Evolutionary conservation across 2,888 invertebrate genomes (phyloP), one percentile per base, ranked within the genome.

Genomic region (Drosophila robusta): DNA sequence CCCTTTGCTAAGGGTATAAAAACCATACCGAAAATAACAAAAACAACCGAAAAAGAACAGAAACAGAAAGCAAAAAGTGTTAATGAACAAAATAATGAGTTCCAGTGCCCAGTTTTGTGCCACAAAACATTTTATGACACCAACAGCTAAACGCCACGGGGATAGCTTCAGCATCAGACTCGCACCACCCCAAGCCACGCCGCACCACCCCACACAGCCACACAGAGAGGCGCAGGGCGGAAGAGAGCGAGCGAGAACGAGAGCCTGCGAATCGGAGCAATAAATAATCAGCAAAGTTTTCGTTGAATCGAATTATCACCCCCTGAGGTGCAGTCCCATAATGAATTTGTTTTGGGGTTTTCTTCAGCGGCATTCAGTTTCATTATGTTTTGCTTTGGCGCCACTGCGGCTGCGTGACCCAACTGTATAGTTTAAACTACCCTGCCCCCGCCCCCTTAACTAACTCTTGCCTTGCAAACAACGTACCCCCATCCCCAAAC

Each of bases 261-360:
- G 69, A 22, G 41, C n/a, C 22, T 1, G 44, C n/a, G 67, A 80
- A 67, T 69, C 74, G 67, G 80, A 78, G 85, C 83, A 89, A 86
- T 86, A 86, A 89, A 86, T 86, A 89, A 86, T 86, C 89, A 86
- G 78, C 50, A 83, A 82, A 89, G 87, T 89, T 85, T 85, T 87
- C 80, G 89, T 72, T 86, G 85, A 86, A 86, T 86, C 85, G 88
- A 86, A 86, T 86, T 86, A 86, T 86, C 89, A 87, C 85, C 85
- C 85, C 89, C 85, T 70, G 75, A 86, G 85, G 85, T 86, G 85
- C 83, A 86, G 85, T 86, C 89, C 88, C 80, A 80, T 86, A 86
- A 86, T 86, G 89, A 89, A 86, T 86, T 86, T 86, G 85, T 89
- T 86, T 86, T 85, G 83, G 83, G 89, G 89, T 64, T 83, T 77